phyloP scores from a whole-genome alignment of 2,113 vertebrate species.

The Erythrocercus mccallii region DNA sequence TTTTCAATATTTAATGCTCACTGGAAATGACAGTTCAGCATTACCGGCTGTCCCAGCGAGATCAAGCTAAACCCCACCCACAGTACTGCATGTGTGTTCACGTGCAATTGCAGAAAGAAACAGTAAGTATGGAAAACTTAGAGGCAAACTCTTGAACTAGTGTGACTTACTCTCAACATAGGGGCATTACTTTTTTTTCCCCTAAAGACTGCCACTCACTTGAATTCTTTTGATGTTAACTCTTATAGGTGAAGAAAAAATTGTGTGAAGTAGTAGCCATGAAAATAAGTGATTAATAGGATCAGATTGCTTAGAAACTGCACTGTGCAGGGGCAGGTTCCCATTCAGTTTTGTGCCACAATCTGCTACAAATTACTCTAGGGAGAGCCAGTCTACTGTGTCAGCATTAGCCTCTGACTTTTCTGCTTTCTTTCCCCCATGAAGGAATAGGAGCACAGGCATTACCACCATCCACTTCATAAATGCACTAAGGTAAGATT shows the following conservation, averaged over 20 bases:
- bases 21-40: constrained; percentile 46
- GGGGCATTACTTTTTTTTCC: not conserved
- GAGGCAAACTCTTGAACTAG: not conserved
- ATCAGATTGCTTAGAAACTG: not conserved
- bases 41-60: not conserved
- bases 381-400: not conserved
- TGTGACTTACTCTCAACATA: not conserved
- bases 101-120: not conserved
- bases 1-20: constrained; percentile 66
- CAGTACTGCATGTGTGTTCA: not conserved
- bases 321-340: not conserved
- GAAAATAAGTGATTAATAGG: not conserved
- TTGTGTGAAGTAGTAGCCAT: not conserved
- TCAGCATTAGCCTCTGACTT: not conserved
- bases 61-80: not conserved
- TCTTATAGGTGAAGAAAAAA: not conserved
- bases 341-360: not conserved
- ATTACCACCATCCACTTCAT: not conserved
- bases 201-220: not conserved
- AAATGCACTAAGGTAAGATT: not conserved
- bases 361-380: not conserved
- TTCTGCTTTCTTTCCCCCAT: not conserved
- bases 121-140: not conserved
- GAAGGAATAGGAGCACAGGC: not conserved
- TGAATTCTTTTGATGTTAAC: not conserved